Evolutionary conservation across 2,113 vertebrate genomes (phyloP).

Genomic region (Galeopterus variegatus): DNA sequence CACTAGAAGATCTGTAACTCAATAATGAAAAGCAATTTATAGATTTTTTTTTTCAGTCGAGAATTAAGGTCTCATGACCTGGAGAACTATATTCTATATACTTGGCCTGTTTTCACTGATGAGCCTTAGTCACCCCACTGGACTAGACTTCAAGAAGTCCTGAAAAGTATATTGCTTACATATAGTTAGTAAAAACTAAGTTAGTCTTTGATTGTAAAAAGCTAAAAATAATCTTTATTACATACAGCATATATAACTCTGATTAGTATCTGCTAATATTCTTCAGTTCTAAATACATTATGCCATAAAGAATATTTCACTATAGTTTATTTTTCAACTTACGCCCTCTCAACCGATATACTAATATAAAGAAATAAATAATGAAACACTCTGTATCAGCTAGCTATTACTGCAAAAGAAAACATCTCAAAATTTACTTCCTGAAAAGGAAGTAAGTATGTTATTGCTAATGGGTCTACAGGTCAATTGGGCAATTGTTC

Average conservation of each 20-base stretch:
- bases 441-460: not conserved
- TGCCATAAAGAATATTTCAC: not conserved
- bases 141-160: too few species aligned
- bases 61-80: constrained; percentile 62
- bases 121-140: constrained; percentile 13
- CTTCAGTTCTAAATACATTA: not conserved
- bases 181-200: not conserved
- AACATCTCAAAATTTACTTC: not conserved
- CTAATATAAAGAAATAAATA: not conserved
- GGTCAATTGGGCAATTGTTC: not conserved
- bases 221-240: not conserved
- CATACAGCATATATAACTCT: not conserved
- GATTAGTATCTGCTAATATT: not conserved
- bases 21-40: constrained; percentile 60
- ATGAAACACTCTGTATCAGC: not conserved
- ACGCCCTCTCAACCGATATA: not conserved
- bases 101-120: constrained; percentile 1
- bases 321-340: not conserved
- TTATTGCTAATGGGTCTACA: not conserved
- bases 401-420: not conserved
- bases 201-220: not conserved
- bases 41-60: constrained; percentile 53
- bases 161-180: not conserved
- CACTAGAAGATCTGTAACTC: constrained; percentile 46
- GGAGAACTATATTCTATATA: constrained; percentile 63